Conservation (phyloP, 2,113 vertebrate species). For the Seriola dumerili region DNA sequence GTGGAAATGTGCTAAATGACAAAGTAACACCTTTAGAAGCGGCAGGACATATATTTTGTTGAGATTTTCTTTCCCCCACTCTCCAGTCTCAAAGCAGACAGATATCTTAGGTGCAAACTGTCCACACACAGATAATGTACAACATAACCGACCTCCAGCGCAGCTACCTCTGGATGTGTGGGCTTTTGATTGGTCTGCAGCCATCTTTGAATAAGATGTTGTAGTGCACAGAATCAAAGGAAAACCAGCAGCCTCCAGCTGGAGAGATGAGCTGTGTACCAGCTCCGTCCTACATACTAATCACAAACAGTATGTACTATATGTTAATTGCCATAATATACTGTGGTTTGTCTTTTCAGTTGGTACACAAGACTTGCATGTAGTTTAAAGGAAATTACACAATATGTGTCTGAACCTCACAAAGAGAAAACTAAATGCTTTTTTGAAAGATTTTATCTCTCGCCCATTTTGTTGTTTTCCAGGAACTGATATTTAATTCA, state of each 20-base stretch:
- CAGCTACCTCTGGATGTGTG: conserved; percentile 6
- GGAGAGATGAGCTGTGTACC: not conserved
- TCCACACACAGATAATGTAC: not conserved
- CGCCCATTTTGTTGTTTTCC: too few species aligned
- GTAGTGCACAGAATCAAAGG: not conserved
- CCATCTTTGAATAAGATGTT: not conserved
- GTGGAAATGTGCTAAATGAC: conserved; percentile 46
- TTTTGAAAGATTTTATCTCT: not conserved
- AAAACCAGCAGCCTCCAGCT: not conserved
- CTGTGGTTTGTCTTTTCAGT: not conserved
- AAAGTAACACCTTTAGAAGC: conserved; percentile 36
- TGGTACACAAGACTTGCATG: too few species aligned
- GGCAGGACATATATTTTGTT: conserved; percentile 14
- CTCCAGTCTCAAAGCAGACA: not conserved
- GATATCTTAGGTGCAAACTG: not conserved
- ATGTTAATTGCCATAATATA: not conserved
- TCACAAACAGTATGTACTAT: not conserved
- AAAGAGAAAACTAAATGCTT: not conserved
- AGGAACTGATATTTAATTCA: not conserved
- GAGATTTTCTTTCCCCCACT: not conserved
- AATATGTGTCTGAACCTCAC: not conserved
- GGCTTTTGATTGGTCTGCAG: conserved; percentile 3
- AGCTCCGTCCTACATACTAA: too few species aligned
- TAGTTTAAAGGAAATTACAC: too few species aligned
- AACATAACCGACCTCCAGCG: conserved; percentile 9